These are phyloP conservation scores for Columba guinea DNA, from an alignment of 2,797 vertebrate genomes.

Conservation along the genomic window DNA sequence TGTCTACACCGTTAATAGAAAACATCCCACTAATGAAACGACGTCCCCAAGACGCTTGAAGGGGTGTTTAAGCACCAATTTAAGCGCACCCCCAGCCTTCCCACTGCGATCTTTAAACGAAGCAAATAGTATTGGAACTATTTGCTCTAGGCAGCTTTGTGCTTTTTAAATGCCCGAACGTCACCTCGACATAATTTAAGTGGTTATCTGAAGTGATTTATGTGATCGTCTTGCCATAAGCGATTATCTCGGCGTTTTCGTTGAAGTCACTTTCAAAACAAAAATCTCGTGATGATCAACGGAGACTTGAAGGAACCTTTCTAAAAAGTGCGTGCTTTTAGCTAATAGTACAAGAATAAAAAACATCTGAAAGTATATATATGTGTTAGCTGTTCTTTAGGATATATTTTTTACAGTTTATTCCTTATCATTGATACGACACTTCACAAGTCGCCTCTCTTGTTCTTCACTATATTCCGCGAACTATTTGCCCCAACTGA, in stretches of 20 bases:
- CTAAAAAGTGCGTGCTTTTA: background rate
- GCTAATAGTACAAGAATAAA: background rate
- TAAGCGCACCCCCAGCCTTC: background rate
- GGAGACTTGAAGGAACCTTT: background rate
- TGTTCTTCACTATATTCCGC: background rate
- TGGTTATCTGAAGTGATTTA: background rate
- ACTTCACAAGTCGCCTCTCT: background rate
- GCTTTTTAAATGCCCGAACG: background rate
- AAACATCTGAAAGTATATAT: background rate
- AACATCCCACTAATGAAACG: background rate
- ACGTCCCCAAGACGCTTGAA: background rate
- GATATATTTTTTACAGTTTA: accelerated
- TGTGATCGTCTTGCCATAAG: background rate
- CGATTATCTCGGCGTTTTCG: background rate
- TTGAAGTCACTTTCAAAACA: background rate
- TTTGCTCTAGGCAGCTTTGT: background rate
- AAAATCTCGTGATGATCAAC: background rate
- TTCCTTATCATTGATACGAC: accelerated
- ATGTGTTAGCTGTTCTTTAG: background rate
- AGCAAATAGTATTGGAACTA: background rate
- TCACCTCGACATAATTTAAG: background rate
- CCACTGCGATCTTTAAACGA: background rate
- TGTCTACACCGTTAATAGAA: accelerated
- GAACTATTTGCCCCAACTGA: accelerated
- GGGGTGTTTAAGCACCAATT: background rate